Conservation (phyloP, 1,140 invertebrate genomes). For the Achroia grisella region DNA sequence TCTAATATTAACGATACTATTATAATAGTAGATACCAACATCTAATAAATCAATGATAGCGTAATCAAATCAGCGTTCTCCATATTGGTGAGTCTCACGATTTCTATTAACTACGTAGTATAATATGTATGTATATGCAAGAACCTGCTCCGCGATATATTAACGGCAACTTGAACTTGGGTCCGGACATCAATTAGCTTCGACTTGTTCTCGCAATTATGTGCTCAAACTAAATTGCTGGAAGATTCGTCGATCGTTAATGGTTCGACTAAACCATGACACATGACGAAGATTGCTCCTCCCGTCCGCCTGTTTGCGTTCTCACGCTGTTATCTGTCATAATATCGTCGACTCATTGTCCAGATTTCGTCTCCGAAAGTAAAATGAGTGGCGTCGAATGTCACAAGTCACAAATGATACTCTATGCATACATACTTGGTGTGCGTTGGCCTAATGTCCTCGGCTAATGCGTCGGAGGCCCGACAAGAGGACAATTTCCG, state of each 20-base stretch:
- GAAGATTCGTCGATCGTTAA: conserved; percentile 66
- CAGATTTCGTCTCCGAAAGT: conserved; percentile 24
- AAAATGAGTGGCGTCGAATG: conserved; percentile 19
- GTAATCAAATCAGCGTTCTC: conserved; percentile 17
- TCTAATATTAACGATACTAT: no score
- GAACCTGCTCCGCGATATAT: conserved; percentile 17
- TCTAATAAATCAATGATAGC: conserved; percentile 12
- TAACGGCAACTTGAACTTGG: conserved; percentile 55
- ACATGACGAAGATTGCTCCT: conserved; percentile 33
- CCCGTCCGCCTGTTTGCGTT: conserved; percentile 24
- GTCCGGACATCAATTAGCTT: conserved; percentile 62
- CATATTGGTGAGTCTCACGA: conserved; percentile 18
- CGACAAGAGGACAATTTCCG: conserved; percentile 68
- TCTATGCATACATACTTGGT: conserved; percentile 41
- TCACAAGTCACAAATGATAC: conserved; percentile 51
- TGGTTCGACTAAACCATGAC: conserved; percentile 47
- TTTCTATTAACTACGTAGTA: conserved; percentile 14
- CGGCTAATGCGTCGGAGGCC: conserved; percentile 50
- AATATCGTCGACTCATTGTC: conserved; percentile 26
- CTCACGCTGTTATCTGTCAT: conserved; percentile 38
- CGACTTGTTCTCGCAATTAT: conserved; percentile 69
- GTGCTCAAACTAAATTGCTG: conserved; percentile 67
- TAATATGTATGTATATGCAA: conserved; percentile 8
- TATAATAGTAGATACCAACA: no score
- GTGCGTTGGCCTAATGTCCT: conserved; percentile 50